Evolutionary conservation across 2,888 invertebrate species (phyloP), one percentile per base, ranked within the genome.

Genomic region (Caradrina clavipalpis): DNA sequence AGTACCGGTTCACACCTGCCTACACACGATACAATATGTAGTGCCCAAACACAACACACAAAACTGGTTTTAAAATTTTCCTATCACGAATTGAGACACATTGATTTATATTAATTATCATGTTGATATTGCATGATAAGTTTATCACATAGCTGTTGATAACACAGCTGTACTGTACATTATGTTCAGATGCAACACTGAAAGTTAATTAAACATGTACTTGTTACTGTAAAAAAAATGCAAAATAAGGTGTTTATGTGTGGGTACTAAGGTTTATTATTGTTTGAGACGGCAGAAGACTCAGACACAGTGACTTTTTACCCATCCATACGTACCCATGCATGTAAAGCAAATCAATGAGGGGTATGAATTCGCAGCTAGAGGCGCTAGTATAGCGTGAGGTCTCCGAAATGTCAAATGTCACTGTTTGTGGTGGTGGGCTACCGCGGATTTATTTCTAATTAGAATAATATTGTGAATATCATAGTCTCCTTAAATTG

Each of bases 11-110:
- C 35, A 39, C 39, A 39, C 11, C 39, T 10, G 13, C 39, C 39
- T 39, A 13, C 6, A 8, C 7, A 35, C 35, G 8, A 35, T 8
- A 35, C 8, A 35, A 35, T 17, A 7, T 22, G 7, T 47, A 47
- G 53, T 53, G 64, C 13, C 26, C 64, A 62, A 66, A 26, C 67
- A 26, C 67, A 67, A 2, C 21, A 42, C 17, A 49, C 19, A 35
- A 8, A 71, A 71, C 75, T 50, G 67, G 67, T 58, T 76, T 69
- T 19, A 42, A 68, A 31, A 11, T 19, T 21, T 35, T 53, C 45
- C 31, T 42, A 53, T 17, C 47, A 31, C 19, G 1, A 1, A 54
- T 39, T n/a, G 10, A n/a, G 15, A 35, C 15, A 60, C 11, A 42
- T 22, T 73, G 31, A 73, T 70, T 50, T 42, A 47, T 45, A 42